These are phyloP conservation scores for Macrostomum lignano DNA, from an alignment of 1,140 invertebrate genomes.

Conservation along the genomic window DNA sequence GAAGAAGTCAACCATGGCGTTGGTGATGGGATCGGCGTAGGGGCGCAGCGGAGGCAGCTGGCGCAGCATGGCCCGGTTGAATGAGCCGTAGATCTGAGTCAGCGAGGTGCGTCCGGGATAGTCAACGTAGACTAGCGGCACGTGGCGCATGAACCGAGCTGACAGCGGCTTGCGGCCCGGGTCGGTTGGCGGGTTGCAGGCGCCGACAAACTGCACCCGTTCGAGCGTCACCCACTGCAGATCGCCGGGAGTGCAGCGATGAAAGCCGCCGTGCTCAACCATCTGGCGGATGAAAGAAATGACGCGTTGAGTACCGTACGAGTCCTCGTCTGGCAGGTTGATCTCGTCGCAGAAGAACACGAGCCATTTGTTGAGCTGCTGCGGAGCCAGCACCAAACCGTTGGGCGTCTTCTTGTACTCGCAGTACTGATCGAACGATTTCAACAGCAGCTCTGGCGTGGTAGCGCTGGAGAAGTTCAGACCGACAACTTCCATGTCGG, in stretches of 20 bases:
- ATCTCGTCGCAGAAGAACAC: conserved; percentile 99
- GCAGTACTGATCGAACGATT: conserved; percentile 98
- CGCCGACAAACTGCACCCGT: conserved; percentile 93
- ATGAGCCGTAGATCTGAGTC: conserved; percentile 75
- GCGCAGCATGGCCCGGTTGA: conserved; percentile 78
- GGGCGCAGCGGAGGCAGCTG: conserved; percentile 57
- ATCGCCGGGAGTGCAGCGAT: conserved; percentile 49
- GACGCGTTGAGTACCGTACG: conserved; percentile 74
- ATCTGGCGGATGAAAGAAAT: conserved; percentile 90
- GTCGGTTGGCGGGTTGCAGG: conserved; percentile 97
- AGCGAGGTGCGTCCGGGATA: conserved; percentile 89
- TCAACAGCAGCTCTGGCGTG: conserved; percentile 76
- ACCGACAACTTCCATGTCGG: conserved; percentile 87
- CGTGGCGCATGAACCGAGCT: conserved; percentile 59
- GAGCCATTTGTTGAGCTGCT: conserved; percentile 84
- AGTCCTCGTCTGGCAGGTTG: conserved; percentile 93
- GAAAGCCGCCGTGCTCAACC: conserved; percentile 62
- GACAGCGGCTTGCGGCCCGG: conserved; percentile 87
- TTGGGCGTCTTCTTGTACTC: conserved; percentile 84
- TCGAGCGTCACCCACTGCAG: conserved; percentile 86
- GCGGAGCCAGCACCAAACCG: conserved; percentile 66
- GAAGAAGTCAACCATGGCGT: conserved; percentile 97
- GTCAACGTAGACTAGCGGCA: conserved; percentile 95
- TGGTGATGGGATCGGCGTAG: conserved; percentile 78
- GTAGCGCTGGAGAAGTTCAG: conserved; percentile 96